Evolutionary conservation across 2,113 vertebrate species (phyloP).

Genomic region (Herpetotheres cachinnans): DNA sequence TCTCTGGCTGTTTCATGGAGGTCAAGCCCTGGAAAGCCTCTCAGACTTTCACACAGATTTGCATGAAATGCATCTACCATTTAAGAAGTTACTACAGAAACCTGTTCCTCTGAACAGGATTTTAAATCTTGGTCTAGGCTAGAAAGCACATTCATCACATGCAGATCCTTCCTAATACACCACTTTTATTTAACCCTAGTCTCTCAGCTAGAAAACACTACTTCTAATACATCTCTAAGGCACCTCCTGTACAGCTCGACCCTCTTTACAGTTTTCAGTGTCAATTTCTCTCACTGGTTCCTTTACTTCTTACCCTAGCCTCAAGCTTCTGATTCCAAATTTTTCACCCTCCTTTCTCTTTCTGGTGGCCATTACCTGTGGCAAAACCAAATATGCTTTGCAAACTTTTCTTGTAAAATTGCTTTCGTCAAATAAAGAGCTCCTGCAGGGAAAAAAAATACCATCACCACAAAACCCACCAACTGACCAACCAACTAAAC

Average conservation of each 20-base stretch:
- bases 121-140: background rate
- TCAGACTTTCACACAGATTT: background rate
- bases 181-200: background rate
- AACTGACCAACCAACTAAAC: no score
- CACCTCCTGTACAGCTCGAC: background rate
- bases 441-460: background rate
- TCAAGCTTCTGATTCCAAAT: background rate
- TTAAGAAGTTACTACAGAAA: background rate
- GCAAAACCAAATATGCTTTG: background rate
- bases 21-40: rapidly evolving
- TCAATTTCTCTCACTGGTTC: background rate
- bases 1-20: background rate
- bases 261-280: background rate
- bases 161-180: background rate
- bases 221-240: background rate
- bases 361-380: background rate
- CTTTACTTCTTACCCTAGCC: background rate
- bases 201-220: background rate
- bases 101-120: background rate
- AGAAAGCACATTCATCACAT: background rate
- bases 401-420: background rate
- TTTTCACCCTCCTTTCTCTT: background rate
- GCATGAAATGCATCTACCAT: background rate
- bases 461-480: rapidly evolving
- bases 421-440: background rate